Conservation (phyloP, 1,140 invertebrate genomes). For the Mamestra configurata region DNA sequence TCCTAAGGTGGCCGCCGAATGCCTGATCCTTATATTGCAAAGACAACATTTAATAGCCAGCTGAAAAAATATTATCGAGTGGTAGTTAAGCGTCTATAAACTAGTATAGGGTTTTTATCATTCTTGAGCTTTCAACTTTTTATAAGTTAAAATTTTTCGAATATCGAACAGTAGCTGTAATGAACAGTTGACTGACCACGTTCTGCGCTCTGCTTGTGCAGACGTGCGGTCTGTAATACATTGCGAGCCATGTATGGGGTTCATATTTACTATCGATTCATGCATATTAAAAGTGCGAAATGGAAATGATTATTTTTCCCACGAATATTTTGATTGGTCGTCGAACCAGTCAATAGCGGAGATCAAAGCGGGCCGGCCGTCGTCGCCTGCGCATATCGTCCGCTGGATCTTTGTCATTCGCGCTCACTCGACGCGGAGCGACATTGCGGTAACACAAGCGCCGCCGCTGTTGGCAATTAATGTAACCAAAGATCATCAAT, state of each 20-base stretch:
- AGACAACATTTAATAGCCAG: conserved; percentile 76
- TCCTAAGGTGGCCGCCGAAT: conserved; percentile 82
- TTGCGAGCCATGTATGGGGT: conserved; percentile 30
- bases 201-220: conserved; percentile 8
- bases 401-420: conserved; percentile 84
- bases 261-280: conserved; percentile 10
- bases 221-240: conserved; percentile 39
- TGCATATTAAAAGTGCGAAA: conserved; percentile 35
- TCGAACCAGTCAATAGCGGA: conserved; percentile 72
- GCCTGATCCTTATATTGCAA: conserved; percentile 81
- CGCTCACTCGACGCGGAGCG: conserved; percentile 74
- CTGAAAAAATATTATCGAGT: conserved; percentile 72
- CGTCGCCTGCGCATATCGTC: conserved; percentile 71
- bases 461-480: conserved; percentile 85
- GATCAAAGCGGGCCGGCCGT: conserved; percentile 79
- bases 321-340: conserved; percentile 81
- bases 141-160: conserved; percentile 59
- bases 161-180: conserved; percentile 51
- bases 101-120: conserved; percentile 70
- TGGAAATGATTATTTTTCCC: conserved; percentile 56
- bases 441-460: conserved; percentile 78
- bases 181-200: conserved; percentile 37
- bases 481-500: conserved; percentile 86
- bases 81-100: conserved; percentile 67
- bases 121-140: conserved; percentile 54